phyloP scores from a whole-genome alignment of 2,113 vertebrate genomes.

The Machaerirhynchus nigripectus region DNA sequence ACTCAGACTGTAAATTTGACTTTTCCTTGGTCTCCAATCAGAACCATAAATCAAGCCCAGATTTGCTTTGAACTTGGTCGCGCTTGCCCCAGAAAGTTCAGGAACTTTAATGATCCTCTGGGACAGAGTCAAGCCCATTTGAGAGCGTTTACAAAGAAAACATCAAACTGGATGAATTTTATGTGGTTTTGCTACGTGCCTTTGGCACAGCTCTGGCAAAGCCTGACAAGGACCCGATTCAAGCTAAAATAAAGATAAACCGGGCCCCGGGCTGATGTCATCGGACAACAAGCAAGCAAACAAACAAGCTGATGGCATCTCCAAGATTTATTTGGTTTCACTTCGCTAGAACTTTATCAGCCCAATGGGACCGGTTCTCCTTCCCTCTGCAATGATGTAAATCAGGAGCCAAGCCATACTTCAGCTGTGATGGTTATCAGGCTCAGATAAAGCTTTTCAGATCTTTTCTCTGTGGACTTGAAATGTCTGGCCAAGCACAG shows the following conservation, averaged over 20 bases:
- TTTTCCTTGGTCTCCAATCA: constrained; percentile 63
- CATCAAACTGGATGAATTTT: constrained; percentile 26
- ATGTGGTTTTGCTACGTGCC: constrained; percentile 39
- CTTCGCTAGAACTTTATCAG: constrained; percentile 1
- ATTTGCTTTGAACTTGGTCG: constrained; percentile 66
- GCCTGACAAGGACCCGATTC: neutral
- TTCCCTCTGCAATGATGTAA: neutral
- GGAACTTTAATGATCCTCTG: constrained; percentile 62
- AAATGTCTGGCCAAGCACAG: constrained; percentile 40
- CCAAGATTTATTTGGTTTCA: constrained; percentile 16
- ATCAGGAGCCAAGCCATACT: constrained; percentile 28
- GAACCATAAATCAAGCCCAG: constrained; percentile 47
- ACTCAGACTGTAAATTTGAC: constrained; percentile 45
- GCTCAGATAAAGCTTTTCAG: constrained; percentile 42
- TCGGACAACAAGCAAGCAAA: neutral
- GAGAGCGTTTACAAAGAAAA: constrained; percentile 55
- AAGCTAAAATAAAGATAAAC: constrained; percentile 15
- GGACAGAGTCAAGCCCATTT: constrained; percentile 49
- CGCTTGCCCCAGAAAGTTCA: constrained; percentile 59
- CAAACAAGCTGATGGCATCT: neutral
- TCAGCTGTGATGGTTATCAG: constrained; percentile 20
- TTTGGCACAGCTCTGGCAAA: constrained; percentile 52
- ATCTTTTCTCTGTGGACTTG: constrained; percentile 34
- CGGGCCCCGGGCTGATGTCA: neutral
- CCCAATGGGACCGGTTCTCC: neutral